Base-by-base conservation (phyloP, 2,113 vertebrate genomes). In the Microtus pennsylvanicus region DNA sequence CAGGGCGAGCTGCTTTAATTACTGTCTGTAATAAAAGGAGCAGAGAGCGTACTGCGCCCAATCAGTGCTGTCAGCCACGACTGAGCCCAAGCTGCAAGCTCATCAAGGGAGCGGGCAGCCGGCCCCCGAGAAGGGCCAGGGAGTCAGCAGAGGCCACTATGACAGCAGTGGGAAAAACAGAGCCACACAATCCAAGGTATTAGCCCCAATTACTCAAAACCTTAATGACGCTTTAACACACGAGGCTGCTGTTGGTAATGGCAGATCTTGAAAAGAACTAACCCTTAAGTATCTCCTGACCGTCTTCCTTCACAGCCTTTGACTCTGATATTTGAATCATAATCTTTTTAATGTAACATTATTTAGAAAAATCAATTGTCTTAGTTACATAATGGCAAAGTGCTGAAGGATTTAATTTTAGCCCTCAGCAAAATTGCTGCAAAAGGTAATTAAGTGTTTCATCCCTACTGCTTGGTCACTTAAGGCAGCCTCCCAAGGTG, bases 1-100 rank as follows among this genome's bases (percentile, higher is more conserved):
- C 99, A 99, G 99, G 99, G 99, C 99, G 99, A 99, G 99, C 98
- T 99, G 99, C 99, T 99, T 99, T 99, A 99, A 99, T 99, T 99
- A 99, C 99, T 98, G 99, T 98, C 99, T 99, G 99, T 99, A 99
- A 99, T 99, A 99, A 99, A 99, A 99, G 99, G 99, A 99, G 99
- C 99, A 99, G 99, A 99, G 99, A 99, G 99, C 99, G 98, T 99
- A 98, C 99, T 99, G 99, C 7, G 61, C 98, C 98, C 98, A 99
- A 99, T 99, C 98, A 99, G 98, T 0, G 98, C 98, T 99, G 99
- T 98, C 99, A 99, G 99, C 98, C 98, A 98, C 98, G 97, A 98
- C 98, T 98, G 98, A 98, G 98, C 98, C 87, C 92, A 96, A 98
- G 98, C 98, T 98, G 98, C 98, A 98, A 98, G 98, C 98, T 98